Evolutionary conservation across 2,888 invertebrate species (phyloP), one percentile per base, ranked within the genome.

Genomic region (Synergus umbraculus): DNA sequence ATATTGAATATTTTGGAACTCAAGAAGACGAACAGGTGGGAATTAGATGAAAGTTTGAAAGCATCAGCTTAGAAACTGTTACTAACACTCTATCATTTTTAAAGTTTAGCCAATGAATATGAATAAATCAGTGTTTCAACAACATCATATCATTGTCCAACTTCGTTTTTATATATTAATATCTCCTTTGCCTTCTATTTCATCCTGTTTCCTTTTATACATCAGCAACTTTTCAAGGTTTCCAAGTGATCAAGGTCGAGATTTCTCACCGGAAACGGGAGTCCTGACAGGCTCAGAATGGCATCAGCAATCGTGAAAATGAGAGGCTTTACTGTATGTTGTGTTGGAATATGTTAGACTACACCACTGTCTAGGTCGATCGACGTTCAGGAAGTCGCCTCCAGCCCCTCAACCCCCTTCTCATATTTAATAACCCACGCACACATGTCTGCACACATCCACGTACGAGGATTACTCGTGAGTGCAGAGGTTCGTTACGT

Each of bases 401-500:
- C 76, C 37, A 76, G 44, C 79, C 77, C 77, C 29, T 7, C 79
- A 76, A 69, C 69, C 79, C 77, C 69, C 79, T 49, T 67, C 77
- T 67, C 77, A 79, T 79, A 79, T 79, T 79, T 79, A 79, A 79
- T 79, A 78, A 66, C 88, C 83, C 86, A 86, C 85, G 83, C 84
- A 80, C 81, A 76, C 76, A 78, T 77, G 78, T 77, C 78, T 80
- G 4, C n/a, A 73, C 73, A 18, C 22, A 58, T 87, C 85, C 83
- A 87, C 86, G 87, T 87, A 87, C 85, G 84, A 85, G 86, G 86
- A 86, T 87, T 87, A 85, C 66, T 37, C 67, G 76, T 67, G 63
- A 79, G 76, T 76, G 77, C 86, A 86, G 85, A 86, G 89, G 88
- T 88, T 89, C 87, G 86, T 89, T 89, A 88, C 86, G 87, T 87